These are phyloP conservation scores for Catharus bicknelli DNA, from an alignment of 2,113 vertebrate species.

Conservation along the genomic window DNA sequence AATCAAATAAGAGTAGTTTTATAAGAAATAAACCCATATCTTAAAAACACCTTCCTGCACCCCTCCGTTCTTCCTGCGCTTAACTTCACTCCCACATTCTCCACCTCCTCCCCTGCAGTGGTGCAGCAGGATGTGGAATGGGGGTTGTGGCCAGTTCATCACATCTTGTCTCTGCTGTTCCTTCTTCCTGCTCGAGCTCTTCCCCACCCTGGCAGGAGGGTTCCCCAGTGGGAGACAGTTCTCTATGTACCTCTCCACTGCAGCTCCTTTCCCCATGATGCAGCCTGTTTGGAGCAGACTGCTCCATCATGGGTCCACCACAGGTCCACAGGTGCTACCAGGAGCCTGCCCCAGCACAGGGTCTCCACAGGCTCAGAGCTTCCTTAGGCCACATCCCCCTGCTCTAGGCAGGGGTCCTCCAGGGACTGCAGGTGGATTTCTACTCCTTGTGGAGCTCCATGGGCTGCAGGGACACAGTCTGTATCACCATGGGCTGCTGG, in stretches of 20 bases:
- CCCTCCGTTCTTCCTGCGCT: not conserved
- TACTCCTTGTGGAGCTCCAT: not conserved
- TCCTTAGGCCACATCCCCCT: not conserved
- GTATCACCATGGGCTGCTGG: not conserved
- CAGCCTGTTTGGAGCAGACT: not conserved
- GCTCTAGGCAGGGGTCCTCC: not conserved
- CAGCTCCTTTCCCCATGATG: not conserved
- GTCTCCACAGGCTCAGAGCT: not conserved
- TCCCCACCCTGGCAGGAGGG: not conserved
- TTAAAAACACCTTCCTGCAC: not conserved
- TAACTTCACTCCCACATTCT: not conserved
- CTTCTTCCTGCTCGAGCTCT: not conserved
- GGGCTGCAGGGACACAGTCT: not conserved
- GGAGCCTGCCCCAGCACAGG: not conserved
- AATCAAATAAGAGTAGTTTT: not conserved
- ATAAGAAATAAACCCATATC: not conserved
- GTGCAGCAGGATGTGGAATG: not conserved
- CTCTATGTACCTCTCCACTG: not conserved
- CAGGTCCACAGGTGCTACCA: not conserved
- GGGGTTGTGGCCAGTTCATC: not conserved
- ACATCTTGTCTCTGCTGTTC: not conserved
- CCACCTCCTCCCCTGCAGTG: not conserved
- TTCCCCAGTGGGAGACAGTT: not conserved
- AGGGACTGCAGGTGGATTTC: not conserved
- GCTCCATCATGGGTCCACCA: not conserved